Percentiles rank a stretch among this genome's conserved stretches.
These are phyloP conservation scores for Heterocephalus glaber DNA, from an alignment of 2,113 vertebrate species.

Conservation along the genomic window DNA sequence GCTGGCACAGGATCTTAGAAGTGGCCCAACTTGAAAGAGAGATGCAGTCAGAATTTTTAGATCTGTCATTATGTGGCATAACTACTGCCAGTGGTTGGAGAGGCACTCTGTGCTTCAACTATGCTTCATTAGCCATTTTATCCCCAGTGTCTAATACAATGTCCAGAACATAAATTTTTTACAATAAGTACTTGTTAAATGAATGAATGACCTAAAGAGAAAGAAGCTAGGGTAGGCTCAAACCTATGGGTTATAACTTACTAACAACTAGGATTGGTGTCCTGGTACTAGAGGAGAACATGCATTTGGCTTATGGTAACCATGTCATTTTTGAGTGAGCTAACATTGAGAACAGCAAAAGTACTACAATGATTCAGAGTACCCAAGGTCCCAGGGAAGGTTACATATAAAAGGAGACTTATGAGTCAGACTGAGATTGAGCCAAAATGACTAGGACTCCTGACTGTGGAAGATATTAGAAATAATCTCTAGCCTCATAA, in stretches of 20 bases:
- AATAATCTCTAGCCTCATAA: neutral
- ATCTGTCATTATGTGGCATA: neutral
- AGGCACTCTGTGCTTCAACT: neutral
- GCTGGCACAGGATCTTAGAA: neutral
- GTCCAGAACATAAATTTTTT: neutral
- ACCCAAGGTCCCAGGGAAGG: neutral
- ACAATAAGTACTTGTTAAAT: neutral
- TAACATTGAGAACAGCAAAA: neutral
- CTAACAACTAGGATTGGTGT: neutral
- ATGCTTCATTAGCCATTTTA: neutral
- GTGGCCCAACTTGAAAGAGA: neutral
- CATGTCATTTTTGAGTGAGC: neutral
- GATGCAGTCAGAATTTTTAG: neutral
- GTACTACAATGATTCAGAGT: neutral
- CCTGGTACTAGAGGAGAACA: neutral
- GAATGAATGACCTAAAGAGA: slow-evolving; percentile 26
- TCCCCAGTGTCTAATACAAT: neutral
- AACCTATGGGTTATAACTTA: neutral
- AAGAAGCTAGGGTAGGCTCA: neutral
- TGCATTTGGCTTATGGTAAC: neutral
- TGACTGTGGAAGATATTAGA: neutral
- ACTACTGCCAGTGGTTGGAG: neutral
- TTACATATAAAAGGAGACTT: neutral
- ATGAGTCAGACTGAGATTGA: neutral
- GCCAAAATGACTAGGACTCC: neutral